Base-by-base conservation (phyloP, 2,797 vertebrate species). In the Lithobates pipiens region DNA sequence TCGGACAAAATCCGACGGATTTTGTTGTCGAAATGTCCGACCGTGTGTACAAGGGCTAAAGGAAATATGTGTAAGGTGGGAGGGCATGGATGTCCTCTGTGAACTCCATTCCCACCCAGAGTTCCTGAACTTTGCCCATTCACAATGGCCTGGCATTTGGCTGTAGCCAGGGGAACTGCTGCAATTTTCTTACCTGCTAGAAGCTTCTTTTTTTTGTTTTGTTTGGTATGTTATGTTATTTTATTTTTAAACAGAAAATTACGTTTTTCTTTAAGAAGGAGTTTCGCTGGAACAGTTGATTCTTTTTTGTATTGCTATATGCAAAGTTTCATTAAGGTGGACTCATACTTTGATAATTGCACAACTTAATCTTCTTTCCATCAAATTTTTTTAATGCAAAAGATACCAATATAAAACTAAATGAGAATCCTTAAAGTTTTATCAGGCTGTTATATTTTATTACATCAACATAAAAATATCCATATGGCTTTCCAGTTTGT, bases 401-500 rank as follows among this genome's bases (percentile, higher is more conserved):
- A 76, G 44, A 70, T 18, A 83, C 57, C 42, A 75, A 82, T 25
- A 32, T 65, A 34, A 63, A 84, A 84, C 72, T 61, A 82, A 70
- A 72, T 32, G 44, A 84, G 54, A 61, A 84, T 70, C 25, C 7
- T 29, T 25, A 25, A 83, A 74, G 8, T 46, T 63, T 82, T 83
- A 77, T 78, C 32, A 80, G 57, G 75, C 39, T 50, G 75, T 82
- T 77, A 77, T 11, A 77, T 77, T 86, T 86, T 86, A 86, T 82
- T 86, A 50, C 46, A 54, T 65, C 74, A 42, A 63, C 80, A 83
- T 81, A 65, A 83, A 84, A 61, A 74, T 82, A 77, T 86, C 75
- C 34, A 67, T 83, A 82, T 86, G 85, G 85, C 80, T 86, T 86
- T 70, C 54, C 32, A 68, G 80, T 78, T 78, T 86, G 84, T 70